Evolutionary conservation across 1,140 invertebrate species (phyloP).

Genomic region (Elymnias hypermnestra): DNA sequence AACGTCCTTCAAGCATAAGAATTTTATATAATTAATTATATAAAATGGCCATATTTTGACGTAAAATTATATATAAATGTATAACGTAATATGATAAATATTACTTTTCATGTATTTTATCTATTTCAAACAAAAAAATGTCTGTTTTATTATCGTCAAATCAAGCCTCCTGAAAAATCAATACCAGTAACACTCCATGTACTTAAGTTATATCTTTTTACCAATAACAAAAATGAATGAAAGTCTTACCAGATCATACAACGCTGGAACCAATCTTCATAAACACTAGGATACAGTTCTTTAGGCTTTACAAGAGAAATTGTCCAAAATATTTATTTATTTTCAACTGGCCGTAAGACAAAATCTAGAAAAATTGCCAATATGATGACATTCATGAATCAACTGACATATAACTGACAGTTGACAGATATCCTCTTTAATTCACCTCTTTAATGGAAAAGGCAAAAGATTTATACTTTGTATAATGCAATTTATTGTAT

Average conservation of each 20-base stretch:
- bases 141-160: neutral
- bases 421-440: neutral
- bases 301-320: conserved; percentile 4
- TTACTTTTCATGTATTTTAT: no score
- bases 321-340: conserved; percentile 22
- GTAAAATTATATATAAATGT: no score
- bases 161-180: conserved; percentile 28
- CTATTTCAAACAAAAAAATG: no score
- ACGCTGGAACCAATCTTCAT: neutral
- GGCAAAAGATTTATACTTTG: neutral
- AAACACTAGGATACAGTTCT: neutral
- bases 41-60: no score
- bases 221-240: neutral
- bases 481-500: neutral
- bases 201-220: conserved; percentile 4
- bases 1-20: conserved; percentile 7
- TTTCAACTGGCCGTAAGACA: conserved; percentile 12
- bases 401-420: neutral
- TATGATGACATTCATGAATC: conserved; percentile 10
- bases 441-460: neutral
- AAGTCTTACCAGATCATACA: conserved; percentile 17
- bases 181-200: conserved; percentile 21
- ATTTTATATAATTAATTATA: neutral
- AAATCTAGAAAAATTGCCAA: conserved; percentile 3
- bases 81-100: no score